Evolutionary conservation across 2,113 vertebrate genomes (phyloP).

Genomic region (Lethenteron reissneri): DNA sequence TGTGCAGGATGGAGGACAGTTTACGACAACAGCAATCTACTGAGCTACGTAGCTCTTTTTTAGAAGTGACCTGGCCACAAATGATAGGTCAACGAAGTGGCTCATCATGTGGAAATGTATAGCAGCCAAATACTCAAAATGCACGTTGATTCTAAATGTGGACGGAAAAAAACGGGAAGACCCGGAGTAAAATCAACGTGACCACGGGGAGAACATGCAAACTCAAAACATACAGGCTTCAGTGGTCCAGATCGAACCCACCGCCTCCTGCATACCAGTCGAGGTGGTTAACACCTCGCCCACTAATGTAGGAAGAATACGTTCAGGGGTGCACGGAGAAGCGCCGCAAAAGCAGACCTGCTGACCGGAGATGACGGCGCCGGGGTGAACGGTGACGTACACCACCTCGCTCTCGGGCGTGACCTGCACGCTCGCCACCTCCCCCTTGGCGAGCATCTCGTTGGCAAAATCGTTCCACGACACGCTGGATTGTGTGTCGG

Average conservation of each 20-base stretch:
- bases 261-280: background rate
- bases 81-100: too few relatives aligned
- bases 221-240: background rate
- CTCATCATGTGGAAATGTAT: too few relatives aligned
- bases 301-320: background rate
- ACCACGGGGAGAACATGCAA: background rate
- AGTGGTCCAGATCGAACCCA: background rate
- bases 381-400: conserved; percentile 59
- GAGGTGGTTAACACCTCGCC: background rate
- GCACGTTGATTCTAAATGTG: too few relatives aligned
- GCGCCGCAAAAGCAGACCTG: conserved; percentile 28
- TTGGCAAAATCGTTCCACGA: conserved; percentile 89
- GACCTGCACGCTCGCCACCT: conserved; percentile 68
- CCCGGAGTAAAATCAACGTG: background rate
- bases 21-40: too few relatives aligned
- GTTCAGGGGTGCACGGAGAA: background rate
- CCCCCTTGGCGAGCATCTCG: conserved; percentile 88
- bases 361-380: conserved; percentile 61
- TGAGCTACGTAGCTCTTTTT: too few relatives aligned
- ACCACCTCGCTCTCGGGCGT: conserved; percentile 70
- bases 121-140: too few relatives aligned
- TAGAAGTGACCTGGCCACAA: too few relatives aligned
- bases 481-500: conserved; percentile 39
- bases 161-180: background rate
- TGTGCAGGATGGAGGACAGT: too few relatives aligned